Conservation (phyloP, 2,797 vertebrate species). For the Bovichtus diacanthus region DNA sequence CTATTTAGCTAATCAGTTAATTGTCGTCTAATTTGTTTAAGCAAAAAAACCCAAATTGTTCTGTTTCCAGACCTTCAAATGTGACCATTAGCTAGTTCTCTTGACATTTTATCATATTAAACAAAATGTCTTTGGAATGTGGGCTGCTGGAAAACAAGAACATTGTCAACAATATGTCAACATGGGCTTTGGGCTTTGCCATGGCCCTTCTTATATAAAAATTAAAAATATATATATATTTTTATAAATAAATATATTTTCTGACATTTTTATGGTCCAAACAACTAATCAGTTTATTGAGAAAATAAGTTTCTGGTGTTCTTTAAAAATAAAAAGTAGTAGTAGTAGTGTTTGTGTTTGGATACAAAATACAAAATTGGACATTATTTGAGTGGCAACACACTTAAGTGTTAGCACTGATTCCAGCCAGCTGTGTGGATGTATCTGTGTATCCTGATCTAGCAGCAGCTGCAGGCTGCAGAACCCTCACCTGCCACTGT, state of each 20-base stretch:
- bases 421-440: conserved; percentile 6
- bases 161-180: background rate
- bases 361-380: too few relatives aligned
- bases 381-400: too few relatives aligned
- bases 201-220: background rate
- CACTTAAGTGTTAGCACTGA: too few relatives aligned
- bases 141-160: background rate
- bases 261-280: background rate
- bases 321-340: too few relatives aligned
- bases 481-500: conserved; percentile 15
- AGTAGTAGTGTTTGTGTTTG: too few relatives aligned
- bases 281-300: background rate
- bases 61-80: background rate
- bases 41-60: too few relatives aligned
- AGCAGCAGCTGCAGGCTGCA: conserved; percentile 32
- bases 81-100: background rate
- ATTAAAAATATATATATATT: too few relatives aligned
- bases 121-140: background rate
- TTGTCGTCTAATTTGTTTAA: background rate
- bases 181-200: background rate
- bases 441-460: background rate
- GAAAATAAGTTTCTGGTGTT: background rate
- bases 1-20: background rate
- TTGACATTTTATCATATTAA: background rate
- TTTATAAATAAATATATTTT: background rate